phyloP scores from a whole-genome alignment of 1,140 invertebrate species.

The Lepidostoma basale region DNA sequence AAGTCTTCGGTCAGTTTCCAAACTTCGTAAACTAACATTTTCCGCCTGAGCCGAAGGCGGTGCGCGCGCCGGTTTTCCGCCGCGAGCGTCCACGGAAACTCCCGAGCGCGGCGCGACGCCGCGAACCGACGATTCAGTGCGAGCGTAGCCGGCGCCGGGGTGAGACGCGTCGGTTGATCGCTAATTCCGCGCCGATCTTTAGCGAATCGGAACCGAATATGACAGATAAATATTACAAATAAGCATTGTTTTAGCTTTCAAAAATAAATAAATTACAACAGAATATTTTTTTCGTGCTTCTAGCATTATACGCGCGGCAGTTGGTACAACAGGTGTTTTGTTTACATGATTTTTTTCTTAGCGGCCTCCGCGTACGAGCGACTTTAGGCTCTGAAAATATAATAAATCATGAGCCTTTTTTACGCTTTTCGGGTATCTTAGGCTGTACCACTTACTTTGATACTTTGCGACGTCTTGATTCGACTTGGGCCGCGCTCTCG shows the following conservation, averaged over 20 bases:
- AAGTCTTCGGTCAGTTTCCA: neutral
- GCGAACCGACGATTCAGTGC: neutral
- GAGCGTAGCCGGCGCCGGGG: neutral
- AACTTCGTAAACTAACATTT: slow-evolving; percentile 8
- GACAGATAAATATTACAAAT: neutral
- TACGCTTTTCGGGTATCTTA: slow-evolving; percentile 10
- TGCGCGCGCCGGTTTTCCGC: slow-evolving; percentile 19
- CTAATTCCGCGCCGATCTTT: neutral
- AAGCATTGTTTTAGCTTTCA: too few species aligned
- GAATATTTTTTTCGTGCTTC: too few species aligned
- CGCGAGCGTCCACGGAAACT: slow-evolving; percentile 22
- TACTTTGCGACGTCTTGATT: neutral
- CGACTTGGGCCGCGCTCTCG: neutral
- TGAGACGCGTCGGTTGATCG: neutral
- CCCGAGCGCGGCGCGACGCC: slow-evolving; percentile 7
- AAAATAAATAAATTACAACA: too few species aligned
- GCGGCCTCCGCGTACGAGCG: neutral
- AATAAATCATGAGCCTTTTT: slow-evolving; percentile 14
- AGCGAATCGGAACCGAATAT: slow-evolving; percentile 4
- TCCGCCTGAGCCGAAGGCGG: neutral
- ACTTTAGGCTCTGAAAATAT: slow-evolving; percentile 7
- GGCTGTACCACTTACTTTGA: neutral
- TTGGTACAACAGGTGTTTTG: slow-evolving; percentile 18
- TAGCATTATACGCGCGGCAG: neutral
- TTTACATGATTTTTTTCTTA: slow-evolving; percentile 16